Evolutionary conservation across 2,888 invertebrate genomes (phyloP).

Genomic region (Drosophila gaucha): DNA sequence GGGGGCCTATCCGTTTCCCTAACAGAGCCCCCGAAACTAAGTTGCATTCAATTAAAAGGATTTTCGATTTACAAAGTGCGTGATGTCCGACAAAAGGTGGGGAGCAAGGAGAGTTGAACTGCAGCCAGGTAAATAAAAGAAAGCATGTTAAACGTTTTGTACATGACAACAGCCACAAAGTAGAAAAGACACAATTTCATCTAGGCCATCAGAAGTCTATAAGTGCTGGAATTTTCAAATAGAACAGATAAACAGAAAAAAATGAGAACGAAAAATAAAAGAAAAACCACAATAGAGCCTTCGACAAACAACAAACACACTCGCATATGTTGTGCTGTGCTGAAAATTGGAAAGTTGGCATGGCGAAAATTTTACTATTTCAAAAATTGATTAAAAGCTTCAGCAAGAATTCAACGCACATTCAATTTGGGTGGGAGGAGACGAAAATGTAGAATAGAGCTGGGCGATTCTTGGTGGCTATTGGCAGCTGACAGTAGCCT

Average conservation of each 20-base stretch:
- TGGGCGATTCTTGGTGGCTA: background rate
- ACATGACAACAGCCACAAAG: constrained; percentile 68
- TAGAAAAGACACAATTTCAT: constrained; percentile 36
- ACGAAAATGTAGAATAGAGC: no score
- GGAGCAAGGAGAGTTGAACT: background rate
- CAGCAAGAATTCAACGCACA: constrained; percentile 39
- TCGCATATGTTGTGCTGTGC: constrained; percentile 20
- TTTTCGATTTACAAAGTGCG: constrained; percentile 76
- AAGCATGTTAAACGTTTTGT: constrained; percentile 72
- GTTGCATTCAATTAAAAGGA: constrained; percentile 76
- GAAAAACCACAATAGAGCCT: constrained; percentile 31
- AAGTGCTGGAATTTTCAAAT: constrained; percentile 54
- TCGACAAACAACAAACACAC: constrained; percentile 20
- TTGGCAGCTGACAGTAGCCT: constrained; percentile 45
- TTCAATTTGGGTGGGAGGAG: constrained; percentile 16
- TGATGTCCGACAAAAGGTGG: constrained; percentile 34
- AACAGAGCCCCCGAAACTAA: constrained; percentile 44
- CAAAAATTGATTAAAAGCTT: constrained; percentile 78
- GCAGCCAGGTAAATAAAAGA: constrained; percentile 68
- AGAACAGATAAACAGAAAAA: constrained; percentile 16
- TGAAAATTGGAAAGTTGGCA: constrained; percentile 53
- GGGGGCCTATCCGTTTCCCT: constrained; percentile 15
- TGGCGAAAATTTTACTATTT: constrained; percentile 58
- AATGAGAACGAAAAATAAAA: background rate
- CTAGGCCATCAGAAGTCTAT: constrained; percentile 36